Evolutionary conservation across 2,888 invertebrate species (phyloP).

Genomic region (Salpingus planirostris): DNA sequence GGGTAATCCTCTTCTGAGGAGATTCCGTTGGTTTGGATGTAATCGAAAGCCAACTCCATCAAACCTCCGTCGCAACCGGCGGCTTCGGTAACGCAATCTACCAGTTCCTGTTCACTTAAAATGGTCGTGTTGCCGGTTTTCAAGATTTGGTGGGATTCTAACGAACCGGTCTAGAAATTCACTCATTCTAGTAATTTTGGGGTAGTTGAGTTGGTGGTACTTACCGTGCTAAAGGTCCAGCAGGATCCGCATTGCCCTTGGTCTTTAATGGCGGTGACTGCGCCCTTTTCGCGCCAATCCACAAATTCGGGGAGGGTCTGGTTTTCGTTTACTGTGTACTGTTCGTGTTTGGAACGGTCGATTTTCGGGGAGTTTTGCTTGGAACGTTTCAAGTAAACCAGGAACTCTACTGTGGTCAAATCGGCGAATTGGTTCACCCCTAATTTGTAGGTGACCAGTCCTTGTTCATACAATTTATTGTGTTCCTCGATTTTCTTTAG

Average conservation of each 20-base stretch:
- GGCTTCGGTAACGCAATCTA: constrained; percentile 47
- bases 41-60: constrained; percentile 44
- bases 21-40: constrained; percentile 45
- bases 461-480: constrained; percentile 3
- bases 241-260: constrained; percentile 53
- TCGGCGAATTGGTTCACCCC: constrained; percentile 6
- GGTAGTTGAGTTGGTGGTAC: too few relatives aligned
- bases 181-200: too few relatives aligned
- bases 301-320: constrained; percentile 18
- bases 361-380: neutral
- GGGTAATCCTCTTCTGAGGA: constrained; percentile 48
- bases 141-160: constrained; percentile 51
- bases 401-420: constrained; percentile 5
- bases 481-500: constrained; percentile 4
- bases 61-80: constrained; percentile 46
- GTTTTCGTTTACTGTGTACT: neutral
- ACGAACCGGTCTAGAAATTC: constrained; percentile 83
- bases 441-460: constrained; percentile 1
- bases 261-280: constrained; percentile 46
- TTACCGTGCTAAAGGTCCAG: constrained; percentile 43
- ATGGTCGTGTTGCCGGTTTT: constrained; percentile 44
- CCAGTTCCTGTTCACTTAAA: constrained; percentile 48
- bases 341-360: too few relatives aligned
- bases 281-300: constrained; percentile 45
- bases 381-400: constrained; percentile 39